Base-by-base conservation (phyloP, 2,888 invertebrate genomes). In the Aradus depressus region DNA sequence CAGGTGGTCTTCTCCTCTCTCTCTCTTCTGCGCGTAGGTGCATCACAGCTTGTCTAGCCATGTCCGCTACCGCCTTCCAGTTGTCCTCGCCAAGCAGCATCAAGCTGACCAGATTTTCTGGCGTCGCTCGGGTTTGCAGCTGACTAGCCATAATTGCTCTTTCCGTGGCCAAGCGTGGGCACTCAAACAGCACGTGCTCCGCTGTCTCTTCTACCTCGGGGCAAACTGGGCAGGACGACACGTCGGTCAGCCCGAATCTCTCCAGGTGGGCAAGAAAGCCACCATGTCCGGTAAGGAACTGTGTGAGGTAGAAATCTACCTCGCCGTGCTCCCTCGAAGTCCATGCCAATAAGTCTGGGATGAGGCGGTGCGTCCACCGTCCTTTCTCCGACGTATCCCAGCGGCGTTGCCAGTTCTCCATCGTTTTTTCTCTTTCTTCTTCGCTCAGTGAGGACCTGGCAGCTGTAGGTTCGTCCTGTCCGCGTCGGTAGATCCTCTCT, bases 231-330 rank as follows among this genome's bases (percentile, higher is more conserved):
- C 37, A 3, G 39, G n/a, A n/a, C n/a, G n/a, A n/a, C n/a, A n/a
- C 14, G 10, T 12, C 12, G 16, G 26, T 16, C 49, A 44, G 31
- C 22, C 44, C 44, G 12, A 50, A 34, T 31, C 22, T 45, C 14
- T 35, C 21, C 22, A 51, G 51, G 49, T 60, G 61, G 22, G 19
- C 12, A 2, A 39, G 41, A 43, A 61, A 61, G 28, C 49, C 57
- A 12, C 57, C 59, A 32, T 60, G 59, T 3, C 60, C 60, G 2
- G 58, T 57, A 1, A 61, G 52, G 18, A 60, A 43, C 44, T 61
- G 60, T 4, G 59, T 62, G 1, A 59, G 25, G 52, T 57, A 59
- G 41, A 52, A 61, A 21, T 52, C 48, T 4, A 56, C 53, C 31
- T 58, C 58, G 2, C n/a, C n/a, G n/a, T n/a, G n/a, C n/a, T n/a